phyloP scores from a whole-genome alignment of 2,113 vertebrate species.

The Rhodinocichla rosea region DNA sequence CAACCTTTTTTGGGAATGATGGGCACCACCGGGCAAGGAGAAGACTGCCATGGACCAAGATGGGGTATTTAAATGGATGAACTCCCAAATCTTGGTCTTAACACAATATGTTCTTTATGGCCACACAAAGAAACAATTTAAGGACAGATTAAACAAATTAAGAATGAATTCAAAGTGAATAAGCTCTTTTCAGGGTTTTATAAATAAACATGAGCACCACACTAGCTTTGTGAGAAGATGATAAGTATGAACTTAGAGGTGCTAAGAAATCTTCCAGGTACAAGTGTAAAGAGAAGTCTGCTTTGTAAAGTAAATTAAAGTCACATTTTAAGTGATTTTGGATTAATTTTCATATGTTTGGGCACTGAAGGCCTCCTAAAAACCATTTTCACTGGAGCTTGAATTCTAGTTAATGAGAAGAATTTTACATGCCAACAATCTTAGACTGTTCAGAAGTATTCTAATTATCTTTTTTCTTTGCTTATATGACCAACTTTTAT shows the following conservation, averaged over 20 bases:
- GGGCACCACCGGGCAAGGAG: neutral
- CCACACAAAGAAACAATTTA: neutral
- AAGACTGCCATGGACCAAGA: neutral
- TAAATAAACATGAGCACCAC: neutral
- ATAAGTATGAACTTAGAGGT: neutral
- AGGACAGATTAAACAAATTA: neutral
- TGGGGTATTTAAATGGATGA: neutral
- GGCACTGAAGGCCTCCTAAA: neutral
- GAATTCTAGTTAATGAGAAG: conserved; percentile 27
- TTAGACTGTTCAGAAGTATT: neutral
- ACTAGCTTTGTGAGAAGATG: neutral
- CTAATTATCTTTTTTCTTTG: neutral
- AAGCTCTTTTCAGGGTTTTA: neutral
- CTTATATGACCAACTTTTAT: neutral
- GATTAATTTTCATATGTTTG: neutral
- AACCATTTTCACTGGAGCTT: conserved; percentile 1
- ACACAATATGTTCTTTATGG: neutral
- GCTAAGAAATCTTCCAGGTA: neutral
- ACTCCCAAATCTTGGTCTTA: neutral
- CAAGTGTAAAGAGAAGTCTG: neutral
- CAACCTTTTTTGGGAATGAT: neutral
- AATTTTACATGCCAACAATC: neutral
- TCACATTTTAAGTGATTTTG: neutral
- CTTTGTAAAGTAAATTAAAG: neutral
- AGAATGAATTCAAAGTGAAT: neutral